Evolutionary conservation across 2,113 vertebrate species (phyloP), one percentile per base, ranked within the genome.

Genomic region (Oncorhynchus gorbuscha): DNA sequence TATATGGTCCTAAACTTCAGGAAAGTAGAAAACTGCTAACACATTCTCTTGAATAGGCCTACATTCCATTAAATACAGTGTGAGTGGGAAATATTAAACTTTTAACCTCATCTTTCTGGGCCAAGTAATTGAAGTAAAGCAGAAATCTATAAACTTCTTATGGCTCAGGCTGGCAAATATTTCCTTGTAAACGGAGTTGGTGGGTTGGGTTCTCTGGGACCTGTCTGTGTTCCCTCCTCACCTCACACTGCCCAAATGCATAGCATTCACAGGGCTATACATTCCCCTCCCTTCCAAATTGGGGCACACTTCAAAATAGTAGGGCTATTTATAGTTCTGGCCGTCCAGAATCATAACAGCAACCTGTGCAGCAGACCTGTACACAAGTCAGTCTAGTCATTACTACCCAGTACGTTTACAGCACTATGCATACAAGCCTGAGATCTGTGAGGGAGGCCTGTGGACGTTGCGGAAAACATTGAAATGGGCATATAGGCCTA

Each of bases 231-330:
- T 69, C 70, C 70, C 48, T 73, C 8, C 0, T 24, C 12, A 12
- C 35, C 24, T 73, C 77, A 65, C 71, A 65, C 3, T 74, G 71
- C 51, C 68, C 49, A 75, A 35, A 74, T 69, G 45, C 35, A 2
- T 5, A n/a, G 62, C 66, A 51, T 24, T 62, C 76, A 81, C 71
- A 81, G 69, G 86, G 85, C 85, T 87, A 86, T 75, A 90, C 82
- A 84, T 88, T 73, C 69, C 83, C 88, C 83, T 73, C 81, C 80
- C 79, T 86, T 79, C 83, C 78, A 91, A 92, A 84, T 82, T 75
- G 84, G 89, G 84, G 84, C 73, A 84, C 70, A 71, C 83, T 78
- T 85, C 39, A 83, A 85, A 94, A 91, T 89, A 92, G 91, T 70
- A 49, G 24, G 5, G 69, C 11, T 1, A 62, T 62, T 93, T 92